Base-by-base conservation (phyloP, 2,797 vertebrate genomes). In the Agapornis canus region DNA sequence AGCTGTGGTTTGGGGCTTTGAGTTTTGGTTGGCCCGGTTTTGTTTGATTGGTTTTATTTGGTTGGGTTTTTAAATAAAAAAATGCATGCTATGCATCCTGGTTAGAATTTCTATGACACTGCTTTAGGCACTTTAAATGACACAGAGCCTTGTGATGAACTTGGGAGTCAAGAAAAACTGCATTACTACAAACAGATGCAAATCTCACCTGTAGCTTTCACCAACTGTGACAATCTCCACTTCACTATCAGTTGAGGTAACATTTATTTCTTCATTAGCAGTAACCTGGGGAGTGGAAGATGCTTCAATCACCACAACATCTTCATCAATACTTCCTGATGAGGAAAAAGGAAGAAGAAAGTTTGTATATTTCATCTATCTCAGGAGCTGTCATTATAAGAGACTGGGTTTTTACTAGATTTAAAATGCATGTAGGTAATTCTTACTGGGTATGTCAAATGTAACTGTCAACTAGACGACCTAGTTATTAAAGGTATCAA, bases 231-330 rank as follows among this genome's bases (percentile, higher is more conserved):
- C 99, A 17, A 99, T 99, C 97, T 99, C 99, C 91, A 99, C 99
- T 98, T 99, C 99, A 37, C 99, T 99, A 93, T 99, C 99, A 29
- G 99, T 99, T 95, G 99, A 99, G 95, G 99, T 99, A 98, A 99
- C 99, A 52, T 99, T 99, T 97, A 99, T 99, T 98, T 99, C 99
- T 98, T 99, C 99, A 16, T 99, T 99, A 97, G 99, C 99, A 94
- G 99, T 99, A 81, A 99, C 98, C 81, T 98, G 98, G 61, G 99
- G 98, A 73, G 99, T 98, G 54, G 99, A 99, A 82, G 99, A 99
- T 23, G 99, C 98, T 97, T 99, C 99, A 64, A 99, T 99, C 96
- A 99, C 99, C 95, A 99, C 99, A 90, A 99, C 99, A 66, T 99
- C 99, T 98, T 99, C 99, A 96, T 99, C 99, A 83, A 99, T 98